Base-by-base conservation (phyloP, 2,797 vertebrate genomes). In the Tragopan temminckii region DNA sequence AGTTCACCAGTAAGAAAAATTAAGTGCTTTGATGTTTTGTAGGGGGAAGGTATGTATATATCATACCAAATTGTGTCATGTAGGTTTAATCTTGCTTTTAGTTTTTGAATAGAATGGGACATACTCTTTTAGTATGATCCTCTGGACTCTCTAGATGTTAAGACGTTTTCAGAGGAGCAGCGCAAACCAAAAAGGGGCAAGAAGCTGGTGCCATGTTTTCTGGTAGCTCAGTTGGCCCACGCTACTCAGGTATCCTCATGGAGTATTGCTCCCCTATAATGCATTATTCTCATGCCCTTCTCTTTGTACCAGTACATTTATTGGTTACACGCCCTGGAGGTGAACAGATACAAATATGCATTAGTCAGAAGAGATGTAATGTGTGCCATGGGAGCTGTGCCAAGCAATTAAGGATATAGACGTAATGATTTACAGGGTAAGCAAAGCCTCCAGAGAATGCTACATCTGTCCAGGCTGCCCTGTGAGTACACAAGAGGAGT, bases 331-430 rank as follows among this genome's bases (percentile, higher is more conserved):
- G 43, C 57, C 67, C 33, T 2, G 2, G 63, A 43, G 77, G 59
- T 85, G 89, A 94, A 31, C 42, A 87, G 84, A 85, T 78, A 87
- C 24, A 80, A 83, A 85, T 62, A 81, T 25, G 48, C 13, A 1
- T 87, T 94, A 95, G 84, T 90, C 33, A 88, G 81, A 85, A 69
- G 63, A 80, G 59, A 24, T 79, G 55, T 77, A 88, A 90, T 93
- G 83, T 62, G 85, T 83, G 88, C 85, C 93, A 71, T 88, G 83
- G 88, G 90, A 96, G 53, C 79, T 25, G 33, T 90, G 92, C 89
- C 92, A 95, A 85, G 72, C 79, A 75, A 86, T 90, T 92, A 93
- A 80, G 87, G 78, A 67, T 78, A 95, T 72, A 83, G 69, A 43
- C n/a, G 0, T 76, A 75, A 64, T 85, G 90, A 92, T 92, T 72